Conservation (phyloP, 2,797 vertebrate species). For the Danio tinwini region DNA sequence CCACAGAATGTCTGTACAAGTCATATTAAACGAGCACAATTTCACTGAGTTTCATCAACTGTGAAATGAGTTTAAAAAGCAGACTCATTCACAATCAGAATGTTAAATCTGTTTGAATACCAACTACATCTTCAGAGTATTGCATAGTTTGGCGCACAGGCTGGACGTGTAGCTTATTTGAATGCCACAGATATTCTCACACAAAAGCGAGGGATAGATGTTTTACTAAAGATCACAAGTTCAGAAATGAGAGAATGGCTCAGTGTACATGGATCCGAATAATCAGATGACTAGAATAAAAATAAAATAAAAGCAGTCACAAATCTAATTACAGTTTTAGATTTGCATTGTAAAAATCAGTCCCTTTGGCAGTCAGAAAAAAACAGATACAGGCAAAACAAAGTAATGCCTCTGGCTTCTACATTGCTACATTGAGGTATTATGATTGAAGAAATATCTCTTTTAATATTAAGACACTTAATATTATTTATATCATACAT, state of each 20-base stretch:
- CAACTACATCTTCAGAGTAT: conserved; percentile 17
- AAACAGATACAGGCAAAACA: no score
- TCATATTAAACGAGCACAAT: conserved; percentile 29
- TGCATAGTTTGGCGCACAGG: neutral
- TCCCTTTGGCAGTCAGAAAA: no score
- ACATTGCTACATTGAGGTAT: no score
- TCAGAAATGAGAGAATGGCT: neutral
- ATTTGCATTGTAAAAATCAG: no score
- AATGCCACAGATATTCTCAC: neutral
- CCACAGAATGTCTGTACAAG: conserved; percentile 17
- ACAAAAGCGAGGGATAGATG: neutral
- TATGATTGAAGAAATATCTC: no score
- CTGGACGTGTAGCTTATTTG: neutral
- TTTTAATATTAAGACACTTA: no score
- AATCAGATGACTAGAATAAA: no score
- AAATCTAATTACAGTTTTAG: no score
- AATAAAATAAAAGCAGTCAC: no score
- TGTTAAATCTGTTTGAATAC: conserved; percentile 38
- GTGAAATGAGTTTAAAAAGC: conserved; percentile 46
- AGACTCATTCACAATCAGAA: conserved; percentile 18
- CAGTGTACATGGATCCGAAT: neutral
- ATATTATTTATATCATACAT: no score
- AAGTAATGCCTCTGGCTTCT: no score
- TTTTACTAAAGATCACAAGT: neutral
- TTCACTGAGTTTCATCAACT: conserved; percentile 49